Conservation (phyloP, 2,797 vertebrate species). For the Ctenopoma kingsleyae region DNA sequence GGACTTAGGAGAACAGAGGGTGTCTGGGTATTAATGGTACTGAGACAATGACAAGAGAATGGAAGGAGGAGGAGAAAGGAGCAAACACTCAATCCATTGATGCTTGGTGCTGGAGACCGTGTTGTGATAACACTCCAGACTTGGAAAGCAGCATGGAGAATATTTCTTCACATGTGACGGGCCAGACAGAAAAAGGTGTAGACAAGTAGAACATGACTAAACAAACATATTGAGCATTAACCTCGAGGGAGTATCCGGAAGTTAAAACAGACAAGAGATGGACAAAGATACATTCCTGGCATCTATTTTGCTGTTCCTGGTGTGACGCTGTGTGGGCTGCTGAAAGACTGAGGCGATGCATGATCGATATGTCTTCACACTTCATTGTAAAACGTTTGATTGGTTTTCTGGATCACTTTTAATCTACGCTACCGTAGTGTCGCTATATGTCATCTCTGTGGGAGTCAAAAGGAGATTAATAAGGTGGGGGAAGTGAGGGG, state of each 20-base stretch:
- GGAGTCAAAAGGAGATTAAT: constrained; percentile 63
- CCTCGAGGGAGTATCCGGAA: neutral
- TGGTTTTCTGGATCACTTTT: constrained; percentile 28
- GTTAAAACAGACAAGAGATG: constrained; percentile 15
- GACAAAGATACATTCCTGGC: neutral
- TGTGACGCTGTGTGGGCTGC: constrained; percentile 8
- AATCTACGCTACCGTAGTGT: constrained; percentile 32
- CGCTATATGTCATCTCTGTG: constrained; percentile 14
- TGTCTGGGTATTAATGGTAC: constrained; percentile 20
- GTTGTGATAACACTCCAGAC: constrained; percentile 47
- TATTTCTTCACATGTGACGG: constrained; percentile 30
- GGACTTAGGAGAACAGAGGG: constrained; percentile 12
- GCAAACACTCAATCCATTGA: constrained; percentile 27
- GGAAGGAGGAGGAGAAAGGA: too few species aligned
- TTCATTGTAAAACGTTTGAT: constrained; percentile 32
- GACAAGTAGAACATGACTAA: constrained; percentile 16
- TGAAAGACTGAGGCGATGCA: constrained; percentile 16
- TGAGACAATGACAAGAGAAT: constrained; percentile 32
- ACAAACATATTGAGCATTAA: constrained; percentile 10
- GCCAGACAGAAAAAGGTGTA: constrained; percentile 25
- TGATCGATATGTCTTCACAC: constrained; percentile 36
- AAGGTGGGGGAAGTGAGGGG: constrained; percentile 30
- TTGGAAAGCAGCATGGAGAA: constrained; percentile 38
- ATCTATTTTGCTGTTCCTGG: constrained; percentile 38
- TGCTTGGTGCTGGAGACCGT: constrained; percentile 20